Base-by-base conservation (phyloP, 2,113 vertebrate genomes). In the Chrysemys picta region DNA sequence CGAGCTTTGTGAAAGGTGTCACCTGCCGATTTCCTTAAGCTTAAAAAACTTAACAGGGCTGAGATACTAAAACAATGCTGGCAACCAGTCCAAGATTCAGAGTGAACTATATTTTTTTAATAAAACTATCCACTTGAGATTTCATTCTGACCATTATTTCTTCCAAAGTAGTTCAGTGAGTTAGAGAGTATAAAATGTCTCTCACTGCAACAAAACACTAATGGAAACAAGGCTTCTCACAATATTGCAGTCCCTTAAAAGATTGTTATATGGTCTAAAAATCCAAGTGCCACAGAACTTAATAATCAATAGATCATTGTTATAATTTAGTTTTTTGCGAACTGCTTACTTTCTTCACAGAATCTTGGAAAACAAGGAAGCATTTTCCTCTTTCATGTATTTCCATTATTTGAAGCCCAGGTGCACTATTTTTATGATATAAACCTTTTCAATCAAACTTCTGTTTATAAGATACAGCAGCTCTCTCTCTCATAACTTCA, bases 71-170 rank as follows among this genome's bases (percentile, higher is more conserved):
- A 96, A 94, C 0, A 0, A 85, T 69, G 72, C 16, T 80, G 80
- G 50, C 29, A 91, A 82, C 49, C 84, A 22, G 27, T 21, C 10
- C 17, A 82, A 80, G 83, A 92, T 65, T 81, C 56, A 84, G 3
- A 86, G 47, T 84, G 75, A 93, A 78, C 22, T 82, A 91, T 72
- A 29, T 93, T 54, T 11, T 49, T 11, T 47, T 52, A 6, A 80
- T 96, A 90, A 91, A 89, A 88, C 42, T 25, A 85, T 59, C 69
- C 50, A 86, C 42, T 89, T 95, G 47, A 89, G 80, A 84, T 85
- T 95, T 94, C 57, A 84, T 89, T 89, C 88, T 17, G 47, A 96
- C 84, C 90, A 22, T 2, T n/a, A 81, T 80, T 85, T 19, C 52
- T 81, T 94, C 84, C 84, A 82, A 87, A 65, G 78, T 69, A 90